Base-by-base conservation (phyloP, 1,140 invertebrate species). In the Spodoptera litura region DNA sequence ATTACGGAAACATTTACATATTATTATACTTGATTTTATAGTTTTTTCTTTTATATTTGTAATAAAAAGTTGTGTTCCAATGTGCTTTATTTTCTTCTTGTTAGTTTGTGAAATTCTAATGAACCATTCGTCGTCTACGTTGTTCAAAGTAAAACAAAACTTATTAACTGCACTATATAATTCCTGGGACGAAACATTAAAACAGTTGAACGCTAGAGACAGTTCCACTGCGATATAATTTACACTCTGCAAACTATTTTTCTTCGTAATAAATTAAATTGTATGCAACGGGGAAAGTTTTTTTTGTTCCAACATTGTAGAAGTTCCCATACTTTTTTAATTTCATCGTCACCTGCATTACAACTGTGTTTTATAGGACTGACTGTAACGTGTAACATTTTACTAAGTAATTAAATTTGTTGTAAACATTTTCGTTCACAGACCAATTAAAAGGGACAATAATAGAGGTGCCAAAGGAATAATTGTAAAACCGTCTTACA, bases 401-500 rank as follows among this genome's bases (percentile, higher is more conserved):
- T 58, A 70, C 53, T 58, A 58, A 44, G 52, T 55, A 49, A 66
- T 12, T 38, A 38, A 66, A 66, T 12, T 38, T n/a, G 70, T 62
- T 61, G 58, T 61, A 61, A 56, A 49, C 9, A 31, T 80, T 64
- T 85, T 85, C 88, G 90, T 83, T 91, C 89, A 51, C 90, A 94
- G 92, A 90, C 86, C 87, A 89, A 90, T 93, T 86, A 79, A 90
- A 93, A 90, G 93, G 93, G 93, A 93, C 89, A 93, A 93, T 86
- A 91, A 90, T 83, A 95, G 91, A 83, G 96, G 96, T 95, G 97
- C 98, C 64, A 96, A 96, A 88, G 96, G 97, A 82, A 98, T 99
- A 83, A 96, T 97, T 90, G 98, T 99, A 62, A 97, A 96, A 85
- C 96, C 97, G 78, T 97, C 98, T 84, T 97, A 98, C 62, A 97